These are phyloP conservation scores for Ellobius talpinus DNA, from an alignment of 2,113 vertebrate genomes.

Conservation along the genomic window DNA sequence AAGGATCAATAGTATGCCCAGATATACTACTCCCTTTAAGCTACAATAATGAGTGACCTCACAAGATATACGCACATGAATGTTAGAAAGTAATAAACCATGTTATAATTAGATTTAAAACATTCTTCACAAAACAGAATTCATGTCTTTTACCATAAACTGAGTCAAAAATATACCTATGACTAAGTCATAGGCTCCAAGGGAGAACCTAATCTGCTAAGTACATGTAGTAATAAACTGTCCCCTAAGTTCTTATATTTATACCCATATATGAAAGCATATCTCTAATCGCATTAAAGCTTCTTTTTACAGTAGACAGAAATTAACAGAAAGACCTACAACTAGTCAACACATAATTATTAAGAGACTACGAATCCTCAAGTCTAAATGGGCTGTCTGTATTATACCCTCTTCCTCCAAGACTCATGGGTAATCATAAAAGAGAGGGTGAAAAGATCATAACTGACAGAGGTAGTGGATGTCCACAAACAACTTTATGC, in stretches of 20 bases:
- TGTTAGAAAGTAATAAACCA: background rate
- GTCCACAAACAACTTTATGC: background rate
- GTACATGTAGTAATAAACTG: background rate
- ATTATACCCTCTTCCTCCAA: background rate
- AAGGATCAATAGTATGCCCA: background rate
- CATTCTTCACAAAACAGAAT: background rate
- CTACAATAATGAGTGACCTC: background rate
- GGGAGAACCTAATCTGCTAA: background rate
- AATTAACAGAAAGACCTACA: background rate
- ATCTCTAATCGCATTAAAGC: background rate
- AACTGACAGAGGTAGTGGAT: background rate
- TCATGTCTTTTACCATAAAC: background rate
- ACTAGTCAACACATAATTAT: background rate
- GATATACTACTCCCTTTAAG: background rate
- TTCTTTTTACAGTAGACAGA: background rate
- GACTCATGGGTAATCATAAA: background rate
- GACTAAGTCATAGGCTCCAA: background rate
- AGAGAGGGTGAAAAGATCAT: background rate
- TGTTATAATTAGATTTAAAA: background rate
- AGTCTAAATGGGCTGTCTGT: too few relatives aligned
- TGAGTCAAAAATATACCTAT: background rate
- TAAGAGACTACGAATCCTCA: background rate
- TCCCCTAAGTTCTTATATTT: background rate
- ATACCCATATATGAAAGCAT: background rate
- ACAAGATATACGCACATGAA: background rate